Evolutionary conservation across 2,888 invertebrate species (phyloP), one percentile per base, ranked within the genome.

Genomic region (Laothoe populi): DNA sequence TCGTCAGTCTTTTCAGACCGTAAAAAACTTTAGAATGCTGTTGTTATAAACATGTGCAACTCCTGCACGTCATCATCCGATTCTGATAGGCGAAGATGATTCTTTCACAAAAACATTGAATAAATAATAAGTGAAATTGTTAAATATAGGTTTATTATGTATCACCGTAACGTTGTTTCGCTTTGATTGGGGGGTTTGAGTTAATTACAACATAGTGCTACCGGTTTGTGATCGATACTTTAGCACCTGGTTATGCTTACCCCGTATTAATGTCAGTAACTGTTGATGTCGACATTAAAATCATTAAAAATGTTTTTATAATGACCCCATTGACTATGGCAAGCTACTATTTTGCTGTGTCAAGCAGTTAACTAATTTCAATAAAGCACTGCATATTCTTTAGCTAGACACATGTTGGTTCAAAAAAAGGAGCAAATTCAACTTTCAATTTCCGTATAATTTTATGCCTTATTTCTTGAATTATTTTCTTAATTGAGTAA

Each of bases 121-220:
- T 53, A 53, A 53, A 53, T 53, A 53, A 53, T 53, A 53, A 60
- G 60, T 60, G 60, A 60, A 60, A 60, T 60, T 60, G 60, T 60
- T 49, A 48, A 35, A 46, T 31, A 60, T 48, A 49, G 24, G 60
- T 60, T 48, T 60, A 60, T 60, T 60, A 48, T 60, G 48, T 40
- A 46, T 58, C 24, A 23, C 38, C 38, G 24, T 60, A 49, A 48
- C 60, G 60, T 46, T 38, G 57, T 38, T 46, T 46, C 8, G 49
- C 19, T 8, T 31, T 53, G 53, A 53, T 53, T 53, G 49, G 49
- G 8, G 4, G n/a, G n/a, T n/a, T 24, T 13, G 10, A 35, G 19
- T 31, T 53, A 21, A 53, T 53, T 35, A 19, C 19, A 1, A 23
- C 40, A 19, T 24, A 46, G 19, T 4, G 53, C 53, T 53, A 53